Base-by-base conservation (phyloP, 2,797 vertebrate species). In the Acanthopagrus latus region DNA sequence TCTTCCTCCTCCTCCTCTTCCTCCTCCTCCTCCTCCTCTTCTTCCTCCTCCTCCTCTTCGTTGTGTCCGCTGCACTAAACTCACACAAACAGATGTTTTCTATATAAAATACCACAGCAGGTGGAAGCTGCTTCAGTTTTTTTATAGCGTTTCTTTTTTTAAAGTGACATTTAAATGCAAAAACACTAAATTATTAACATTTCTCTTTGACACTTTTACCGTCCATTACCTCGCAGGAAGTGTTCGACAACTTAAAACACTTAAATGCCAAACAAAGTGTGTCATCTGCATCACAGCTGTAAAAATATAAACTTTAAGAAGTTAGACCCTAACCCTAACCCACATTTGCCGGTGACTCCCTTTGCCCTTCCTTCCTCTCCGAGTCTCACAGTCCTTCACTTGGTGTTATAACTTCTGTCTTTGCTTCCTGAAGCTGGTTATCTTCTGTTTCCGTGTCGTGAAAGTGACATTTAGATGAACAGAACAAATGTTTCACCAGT, bases 241-340 rank as follows among this genome's bases (percentile, higher is more conserved):
- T n/a, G 6, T 9, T 62, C 27, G 21, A 55, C 33, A 60, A 38
- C 23, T 20, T n/a, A 5, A 50, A 27, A 6, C 21, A 44, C 55
- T 21, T 60, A 64, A 68, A 76, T 71, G 62, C n/a, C 62, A 63
- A 17, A 76, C 23, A 25, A 14, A 14, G 4, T 33, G 20, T 47
- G 25, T 14, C 3, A 46, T 52, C 33, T 8, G 12, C 29, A 48
- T 58, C 23, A 13, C 5, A 17, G 23, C 5, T 41, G 2, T 14
- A 5, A 50, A 13, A 47, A 23, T 20, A 25, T 5, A 41, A 50
- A 9, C 11, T 20, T 10, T 16, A 33, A 33, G 6, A 33, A n/a
- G n/a, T n/a, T n/a, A n/a, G n/a, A n/a, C n/a, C n/a, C n/a, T n/a
- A n/a, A n/a, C n/a, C n/a, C n/a, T n/a, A n/a, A n/a, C n/a, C n/a